Percentiles rank a stretch among this genome's conserved stretches.
These are phyloP conservation scores for Otolemur crassicaudatus DNA, from an alignment of 2,797 vertebrate species.

Conservation along the genomic window DNA sequence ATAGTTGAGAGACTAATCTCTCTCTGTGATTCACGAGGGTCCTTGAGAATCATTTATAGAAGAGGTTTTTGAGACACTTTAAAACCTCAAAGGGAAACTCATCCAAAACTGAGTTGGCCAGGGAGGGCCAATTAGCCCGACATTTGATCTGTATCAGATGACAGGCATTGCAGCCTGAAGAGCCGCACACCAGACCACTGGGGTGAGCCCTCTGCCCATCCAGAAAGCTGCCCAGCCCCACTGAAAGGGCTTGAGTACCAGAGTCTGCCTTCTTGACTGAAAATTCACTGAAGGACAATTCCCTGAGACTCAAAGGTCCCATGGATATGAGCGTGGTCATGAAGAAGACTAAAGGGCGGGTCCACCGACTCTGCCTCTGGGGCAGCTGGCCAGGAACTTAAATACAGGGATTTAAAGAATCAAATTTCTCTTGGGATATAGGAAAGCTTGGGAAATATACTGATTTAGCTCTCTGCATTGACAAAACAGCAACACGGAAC, in stretches of 20 bases:
- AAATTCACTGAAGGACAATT: background rate
- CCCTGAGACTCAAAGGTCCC: too few species aligned
- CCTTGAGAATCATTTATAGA: slow-evolving; percentile 58
- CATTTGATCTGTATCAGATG: background rate
- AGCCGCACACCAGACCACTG: background rate
- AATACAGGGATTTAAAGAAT: background rate
- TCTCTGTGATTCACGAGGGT: slow-evolving; percentile 18
- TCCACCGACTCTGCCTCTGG: background rate
- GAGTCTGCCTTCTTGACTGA: background rate
- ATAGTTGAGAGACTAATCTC: slow-evolving; percentile 57
- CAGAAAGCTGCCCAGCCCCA: fast-evolving
- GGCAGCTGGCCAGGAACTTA: background rate
- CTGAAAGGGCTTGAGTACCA: background rate
- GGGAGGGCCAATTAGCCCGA: slow-evolving; percentile 35
- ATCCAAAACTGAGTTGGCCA: slow-evolving; percentile 27
- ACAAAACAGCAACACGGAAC: background rate
- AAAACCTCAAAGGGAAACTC: slow-evolving; percentile 54
- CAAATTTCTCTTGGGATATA: background rate
- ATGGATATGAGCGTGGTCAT: background rate
- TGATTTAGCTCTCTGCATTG: too few species aligned
- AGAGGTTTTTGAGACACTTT: slow-evolving; percentile 72
- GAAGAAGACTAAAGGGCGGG: background rate
- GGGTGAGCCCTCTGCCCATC: background rate
- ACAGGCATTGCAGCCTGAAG: background rate
- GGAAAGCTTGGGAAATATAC: background rate